Conservation (phyloP, 35 echinoderm and acorn worm species). For the Apostichopus japonicus region DNA sequence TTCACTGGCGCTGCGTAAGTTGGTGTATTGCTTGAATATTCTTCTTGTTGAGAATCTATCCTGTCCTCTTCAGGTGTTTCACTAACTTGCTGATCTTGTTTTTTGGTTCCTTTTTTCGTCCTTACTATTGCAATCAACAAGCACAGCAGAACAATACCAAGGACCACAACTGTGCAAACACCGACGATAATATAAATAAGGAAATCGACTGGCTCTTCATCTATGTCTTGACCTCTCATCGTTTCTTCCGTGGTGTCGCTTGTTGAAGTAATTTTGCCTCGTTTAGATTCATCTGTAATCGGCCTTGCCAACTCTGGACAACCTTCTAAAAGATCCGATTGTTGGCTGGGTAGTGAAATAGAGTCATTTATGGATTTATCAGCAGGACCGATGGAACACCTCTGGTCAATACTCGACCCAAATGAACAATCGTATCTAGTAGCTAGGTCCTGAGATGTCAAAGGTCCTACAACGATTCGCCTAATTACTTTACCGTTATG, state of each 20-base stretch:
- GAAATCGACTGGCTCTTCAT: not conserved
- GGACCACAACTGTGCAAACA: not conserved
- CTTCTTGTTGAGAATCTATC: no score
- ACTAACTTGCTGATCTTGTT: no score
- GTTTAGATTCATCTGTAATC: not conserved
- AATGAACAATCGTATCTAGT: no score
- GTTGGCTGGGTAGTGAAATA: not conserved
- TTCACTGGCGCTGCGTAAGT: no score
- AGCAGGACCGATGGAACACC: constrained; percentile 20
- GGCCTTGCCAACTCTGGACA: no score
- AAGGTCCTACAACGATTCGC: no score
- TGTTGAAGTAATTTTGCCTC: not conserved
- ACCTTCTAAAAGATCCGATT: not conserved
- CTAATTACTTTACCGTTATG: no score
- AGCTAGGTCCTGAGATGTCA: no score
- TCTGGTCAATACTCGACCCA: not conserved
- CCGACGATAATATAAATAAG: not conserved
- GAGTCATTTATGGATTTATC: not conserved
- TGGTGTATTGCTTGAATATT: no score
- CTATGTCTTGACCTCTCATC: not conserved
- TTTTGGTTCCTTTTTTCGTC: no score
- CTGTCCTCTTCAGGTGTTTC: no score
- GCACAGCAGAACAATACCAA: not conserved
- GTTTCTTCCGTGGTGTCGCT: not conserved
- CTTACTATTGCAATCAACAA: not conserved